Percentiles rank a stretch among this genome's conserved stretches.
Evolutionary conservation across 2,888 invertebrate genomes (phyloP).

Genomic region (Cabera pusaria): DNA sequence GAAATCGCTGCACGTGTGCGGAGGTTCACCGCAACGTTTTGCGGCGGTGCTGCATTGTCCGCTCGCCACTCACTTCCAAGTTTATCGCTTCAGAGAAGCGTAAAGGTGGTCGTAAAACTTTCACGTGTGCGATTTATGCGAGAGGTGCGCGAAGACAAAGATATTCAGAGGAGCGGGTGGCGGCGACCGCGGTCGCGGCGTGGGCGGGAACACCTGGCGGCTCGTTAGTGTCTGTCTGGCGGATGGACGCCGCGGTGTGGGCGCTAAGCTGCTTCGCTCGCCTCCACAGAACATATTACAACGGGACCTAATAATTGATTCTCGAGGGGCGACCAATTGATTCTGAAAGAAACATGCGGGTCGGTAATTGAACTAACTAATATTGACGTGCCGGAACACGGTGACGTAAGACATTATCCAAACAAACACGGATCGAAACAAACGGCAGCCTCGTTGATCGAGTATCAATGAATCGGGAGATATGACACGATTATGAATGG

Average conservation of each 20-base stretch:
- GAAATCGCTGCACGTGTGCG: slow-evolving; percentile 75
- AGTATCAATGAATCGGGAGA: slow-evolving; percentile 40
- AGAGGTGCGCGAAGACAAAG: slow-evolving; percentile 72
- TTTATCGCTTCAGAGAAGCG: slow-evolving; percentile 75
- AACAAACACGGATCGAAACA: slow-evolving; percentile 36
- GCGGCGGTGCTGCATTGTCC: slow-evolving; percentile 72
- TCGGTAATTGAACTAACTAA: slow-evolving; percentile 64
- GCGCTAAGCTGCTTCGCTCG: slow-evolving; percentile 36
- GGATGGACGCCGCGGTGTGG: slow-evolving; percentile 49
- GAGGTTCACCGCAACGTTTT: slow-evolving; percentile 64
- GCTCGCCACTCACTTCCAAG: slow-evolving; percentile 48
- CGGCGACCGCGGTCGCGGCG: slow-evolving; percentile 54
- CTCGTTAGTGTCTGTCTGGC: slow-evolving; percentile 73
- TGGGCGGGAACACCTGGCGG: slow-evolving; percentile 80
- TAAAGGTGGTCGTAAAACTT: slow-evolving; percentile 81
- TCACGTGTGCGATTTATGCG: slow-evolving; percentile 78
- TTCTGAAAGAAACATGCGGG: slow-evolving; percentile 67
- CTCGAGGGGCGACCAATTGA: slow-evolving; percentile 57
- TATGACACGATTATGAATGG: slow-evolving; percentile 53
- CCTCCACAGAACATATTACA: slow-evolving; percentile 4
- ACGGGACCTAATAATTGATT: slow-evolving; percentile 29
- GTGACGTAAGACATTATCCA: slow-evolving; percentile 42
- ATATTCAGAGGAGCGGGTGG: slow-evolving; percentile 69
- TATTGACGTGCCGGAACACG: slow-evolving; percentile 52
- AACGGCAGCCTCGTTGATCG: slow-evolving; percentile 35